Conservation (phyloP, 92 coral and sea anemone species). For the Montipora capitata region DNA sequence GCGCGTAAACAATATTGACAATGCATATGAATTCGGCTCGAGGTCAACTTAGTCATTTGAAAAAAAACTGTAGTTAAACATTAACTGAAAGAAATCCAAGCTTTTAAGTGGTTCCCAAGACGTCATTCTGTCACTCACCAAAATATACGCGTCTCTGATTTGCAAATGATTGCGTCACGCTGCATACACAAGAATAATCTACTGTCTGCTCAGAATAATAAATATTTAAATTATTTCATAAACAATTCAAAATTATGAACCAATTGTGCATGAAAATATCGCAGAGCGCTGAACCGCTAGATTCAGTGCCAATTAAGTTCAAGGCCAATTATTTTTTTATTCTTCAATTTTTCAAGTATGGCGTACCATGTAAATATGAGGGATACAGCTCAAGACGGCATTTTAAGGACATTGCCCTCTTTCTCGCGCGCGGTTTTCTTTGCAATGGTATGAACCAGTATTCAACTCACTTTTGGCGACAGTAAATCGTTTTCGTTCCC, state of each 20-base stretch:
- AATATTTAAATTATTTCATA: conserved; percentile 24
- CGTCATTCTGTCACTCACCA: conserved; percentile 1
- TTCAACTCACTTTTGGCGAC: too few species aligned
- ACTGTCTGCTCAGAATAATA: conserved; percentile 18
- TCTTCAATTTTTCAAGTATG: background rate
- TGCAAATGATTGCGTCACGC: conserved; percentile 4
- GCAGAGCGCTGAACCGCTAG: background rate
- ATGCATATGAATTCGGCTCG: conserved; percentile 3
- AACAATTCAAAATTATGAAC: background rate
- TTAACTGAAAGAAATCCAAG: background rate
- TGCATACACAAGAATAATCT: background rate
- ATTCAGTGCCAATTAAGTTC: background rate
- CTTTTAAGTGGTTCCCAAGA: conserved; percentile 2
- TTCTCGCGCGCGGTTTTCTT: too few species aligned
- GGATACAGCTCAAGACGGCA: too few species aligned
- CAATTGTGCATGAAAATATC: background rate
- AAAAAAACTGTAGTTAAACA: conserved; percentile 22
- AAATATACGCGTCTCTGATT: background rate
- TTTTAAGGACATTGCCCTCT: too few species aligned
- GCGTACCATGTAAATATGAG: too few species aligned
- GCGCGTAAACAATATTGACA: conserved; percentile 20
- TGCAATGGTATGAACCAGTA: too few species aligned
- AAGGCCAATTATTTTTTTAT: too few species aligned
- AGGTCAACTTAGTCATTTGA: background rate
- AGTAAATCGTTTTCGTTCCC: too few species aligned